Evolutionary conservation across 2,888 invertebrate species (phyloP), one percentile per base, ranked within the genome.

Genomic region (Drosophila stalkeri): DNA sequence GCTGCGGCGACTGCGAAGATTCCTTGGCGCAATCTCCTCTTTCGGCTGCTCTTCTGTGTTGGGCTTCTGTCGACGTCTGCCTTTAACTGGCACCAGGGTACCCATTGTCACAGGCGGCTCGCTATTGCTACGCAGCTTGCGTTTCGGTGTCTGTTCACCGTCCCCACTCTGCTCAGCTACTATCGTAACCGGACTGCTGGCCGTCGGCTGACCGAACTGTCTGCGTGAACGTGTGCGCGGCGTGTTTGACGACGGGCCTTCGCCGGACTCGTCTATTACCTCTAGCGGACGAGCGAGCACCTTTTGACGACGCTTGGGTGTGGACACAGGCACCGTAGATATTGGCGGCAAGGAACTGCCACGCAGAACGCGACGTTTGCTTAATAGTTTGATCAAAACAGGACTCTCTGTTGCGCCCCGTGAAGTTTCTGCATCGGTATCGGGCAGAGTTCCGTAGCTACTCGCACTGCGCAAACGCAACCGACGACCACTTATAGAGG

Each of bases 331-430:
- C 47, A 63, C 35, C 0, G 49, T 46, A 2, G 57, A 55, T 20
- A 59, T 54, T 0, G 57, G 33, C 7, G 80, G 80, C 67, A 75
- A n/a, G 16, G 77, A 77, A 8, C 67, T 47, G 9, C 54, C 59
- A 14, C 80, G 80, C 5, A 41, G 1, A 0, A 33, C 9, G 11
- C 63, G 77, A 18, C 31, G 44, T 2, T 23, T 16, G 20, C 0
- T 1, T 0, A n/a, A 8, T 2, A 54, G 54, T 3, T 31, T 47
- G 44, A 6, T 2, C 11, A n/a, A 12, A 1, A 1, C 11, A 5
- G 51, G 33, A 51, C 51, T 33, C 18, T 33, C 65, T 55, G n/a
- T n/a, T 6, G 35, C 9, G 5, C 16, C 16, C 0, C 44, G 61
- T 27, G 61, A 18, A 1, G 3, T 8, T 2, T 27, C 18, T 8